A percentile compares a stretch with the other conserved stretches of the same genome.
These are phyloP conservation scores for Girardinichthys multiradiatus DNA, from an alignment of 2,113 vertebrate genomes.

Conservation along the genomic window DNA sequence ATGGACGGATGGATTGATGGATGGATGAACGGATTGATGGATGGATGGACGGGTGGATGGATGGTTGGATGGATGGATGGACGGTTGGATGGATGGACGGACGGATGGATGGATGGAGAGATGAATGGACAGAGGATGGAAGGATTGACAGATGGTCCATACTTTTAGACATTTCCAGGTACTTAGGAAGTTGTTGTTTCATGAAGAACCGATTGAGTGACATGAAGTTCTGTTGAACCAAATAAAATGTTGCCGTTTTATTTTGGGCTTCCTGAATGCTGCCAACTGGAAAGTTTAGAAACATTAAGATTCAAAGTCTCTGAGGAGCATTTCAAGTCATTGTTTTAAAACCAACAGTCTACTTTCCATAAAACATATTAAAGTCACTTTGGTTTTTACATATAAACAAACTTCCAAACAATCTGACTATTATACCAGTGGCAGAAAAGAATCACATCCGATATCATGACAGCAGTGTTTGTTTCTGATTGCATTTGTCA, in stretches of 20 bases:
- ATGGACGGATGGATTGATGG: too few relatives aligned
- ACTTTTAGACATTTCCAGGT: too few relatives aligned
- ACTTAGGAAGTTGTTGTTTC: too few relatives aligned
- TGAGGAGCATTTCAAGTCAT: constrained; percentile 4
- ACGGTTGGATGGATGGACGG: too few relatives aligned
- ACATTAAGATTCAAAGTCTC: constrained; percentile 2
- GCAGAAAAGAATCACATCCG: constrained; percentile 6
- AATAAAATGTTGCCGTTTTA: not conserved
- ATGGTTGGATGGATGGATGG: not conserved
- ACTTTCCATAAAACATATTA: too few relatives aligned
- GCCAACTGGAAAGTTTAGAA: not conserved
- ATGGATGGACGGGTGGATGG: too few relatives aligned
- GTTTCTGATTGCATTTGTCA: not conserved
- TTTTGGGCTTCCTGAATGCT: not conserved
- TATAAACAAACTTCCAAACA: not conserved
- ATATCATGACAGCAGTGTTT: constrained; percentile 10
- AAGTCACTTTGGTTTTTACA: not conserved
- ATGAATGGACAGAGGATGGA: not conserved
- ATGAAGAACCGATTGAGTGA: too few relatives aligned
- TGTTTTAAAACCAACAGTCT: constrained; percentile 7
- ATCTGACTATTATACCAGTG: not conserved
- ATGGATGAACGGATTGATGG: too few relatives aligned
- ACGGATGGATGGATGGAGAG: too few relatives aligned
- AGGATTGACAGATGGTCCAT: too few relatives aligned
- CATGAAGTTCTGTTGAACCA: not conserved